Base-by-base conservation (phyloP, 1,140 invertebrate genomes). In the Hyles vespertilio region DNA sequence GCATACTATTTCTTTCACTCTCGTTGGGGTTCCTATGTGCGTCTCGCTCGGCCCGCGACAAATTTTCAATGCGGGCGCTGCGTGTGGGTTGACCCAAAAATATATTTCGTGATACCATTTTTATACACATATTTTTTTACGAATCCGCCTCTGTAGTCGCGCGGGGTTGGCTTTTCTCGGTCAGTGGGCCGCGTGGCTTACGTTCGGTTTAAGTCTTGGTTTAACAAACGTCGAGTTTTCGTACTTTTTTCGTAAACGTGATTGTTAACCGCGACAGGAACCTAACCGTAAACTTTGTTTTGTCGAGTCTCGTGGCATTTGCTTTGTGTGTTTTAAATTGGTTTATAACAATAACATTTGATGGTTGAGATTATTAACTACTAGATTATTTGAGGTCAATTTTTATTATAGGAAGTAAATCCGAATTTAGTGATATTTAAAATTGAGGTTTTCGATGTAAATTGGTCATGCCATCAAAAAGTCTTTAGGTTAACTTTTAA, bases 81-180 rank as follows among this genome's bases (percentile, higher is more conserved):
- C 58, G 70, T 82, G 84, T 87, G 78, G 80, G 78, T 67, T 80
- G 84, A 70, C 82, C 84, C 79, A 74, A 87, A 87, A 84, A 84
- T 81, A 79, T 70, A 77, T 65, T 77, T 81, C 74, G 81, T 85
- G 84, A 86, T 87, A 82, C 70, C 75, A 79, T 79, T 87, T 84
- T 84, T 81, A 80, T 73, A 33, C 2, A 40, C 36, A 40, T 40
- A 40, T 40, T 40, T 40, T 51, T 54, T 11, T 65, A 63, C 67
- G 67, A 76, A 70, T 75, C 67, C 69, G 72, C 67, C 62, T 67
- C 49, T 55, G 64, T 54, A 54, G 59, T 22, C 52, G 52, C 49
- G 51, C 32, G 64, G 59, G 67, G 56, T 59, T n/a, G 57, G 33
- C 12, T 53, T 61, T 70, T 67, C 63, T 78, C 59, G 70, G 81